Base-by-base conservation (phyloP, 2,113 vertebrate genomes). In the Oreochromis tanganicae region DNA sequence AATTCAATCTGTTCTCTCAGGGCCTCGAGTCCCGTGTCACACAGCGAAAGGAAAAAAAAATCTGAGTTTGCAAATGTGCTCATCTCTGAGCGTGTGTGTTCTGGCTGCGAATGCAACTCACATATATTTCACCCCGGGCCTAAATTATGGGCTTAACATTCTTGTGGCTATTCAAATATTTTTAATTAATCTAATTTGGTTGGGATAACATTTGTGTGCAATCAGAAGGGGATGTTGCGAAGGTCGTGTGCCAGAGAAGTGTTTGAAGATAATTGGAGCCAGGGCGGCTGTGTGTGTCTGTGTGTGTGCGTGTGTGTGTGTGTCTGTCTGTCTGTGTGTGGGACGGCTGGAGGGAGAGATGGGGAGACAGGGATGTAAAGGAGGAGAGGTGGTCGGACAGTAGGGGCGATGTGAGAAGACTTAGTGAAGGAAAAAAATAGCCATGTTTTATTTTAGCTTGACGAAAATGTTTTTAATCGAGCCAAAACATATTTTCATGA, bases 201-300 rank as follows among this genome's bases (percentile, higher is more conserved):
- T 96, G 93, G 94, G 92, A 95, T 95, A 96, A 96, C 96, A 96
- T 97, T 97, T 96, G 96, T 93, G 95, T 84, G 94, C 96, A 96
- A 96, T 96, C 95, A 96, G 95, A 95, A 96, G 92, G 94, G 95
- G 94, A 96, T 95, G 95, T 94, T 95, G 94, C 68, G 94, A 94
- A 96, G 95, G 94, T 95, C 93, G 94, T 96, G 95, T 95, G 96
- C 95, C 95, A 95, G 93, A 95, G 93, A 91, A 96, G 91, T 93
- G 95, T 96, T 97, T 96, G 96, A 96, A 96, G 96, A 96, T 96
- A 96, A 97, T 96, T 96, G 94, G 94, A 96, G 95, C 94, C 96
- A 96, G 94, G 94, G 93, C 81, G 83, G 88, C 78, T n/a, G 80
- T 89, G 87, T 89, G 86, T 59, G 88, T 46, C 87, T 85, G 87